Evolutionary conservation across 1,140 invertebrate species (phyloP).

Genomic region (Rhopalosiphum padi): DNA sequence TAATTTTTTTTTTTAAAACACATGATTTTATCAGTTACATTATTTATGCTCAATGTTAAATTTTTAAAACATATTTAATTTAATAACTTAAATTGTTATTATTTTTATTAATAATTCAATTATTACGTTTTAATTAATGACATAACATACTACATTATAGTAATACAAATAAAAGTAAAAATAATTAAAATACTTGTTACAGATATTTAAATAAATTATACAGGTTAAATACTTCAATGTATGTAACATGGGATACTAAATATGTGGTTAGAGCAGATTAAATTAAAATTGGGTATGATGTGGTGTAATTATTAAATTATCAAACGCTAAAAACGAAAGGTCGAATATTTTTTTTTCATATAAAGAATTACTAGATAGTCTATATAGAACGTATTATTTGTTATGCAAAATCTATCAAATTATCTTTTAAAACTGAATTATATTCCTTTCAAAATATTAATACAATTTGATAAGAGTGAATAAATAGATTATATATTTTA

Average conservation of each 20-base stretch:
- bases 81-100: too few relatives aligned
- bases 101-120: too few relatives aligned
- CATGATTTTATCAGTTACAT: not conserved
- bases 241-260: not conserved
- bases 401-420: not conserved
- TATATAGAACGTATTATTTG: not conserved
- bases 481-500: not conserved
- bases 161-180: too few relatives aligned
- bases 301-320: not conserved
- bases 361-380: not conserved
- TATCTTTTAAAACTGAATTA: not conserved
- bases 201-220: too few relatives aligned
- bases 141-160: too few relatives aligned
- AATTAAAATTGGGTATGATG: not conserved
- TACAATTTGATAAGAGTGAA: not conserved
- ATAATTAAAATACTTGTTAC: too few relatives aligned
- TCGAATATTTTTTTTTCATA: not conserved
- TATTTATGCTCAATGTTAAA: too few relatives aligned
- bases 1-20: not conserved
- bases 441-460: not conserved
- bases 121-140: too few relatives aligned
- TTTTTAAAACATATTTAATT: too few relatives aligned
- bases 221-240: too few relatives aligned
- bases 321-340: not conserved
- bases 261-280: not conserved